phyloP scores from a whole-genome alignment of 2,113 vertebrate species.

The Lynx canadensis region DNA sequence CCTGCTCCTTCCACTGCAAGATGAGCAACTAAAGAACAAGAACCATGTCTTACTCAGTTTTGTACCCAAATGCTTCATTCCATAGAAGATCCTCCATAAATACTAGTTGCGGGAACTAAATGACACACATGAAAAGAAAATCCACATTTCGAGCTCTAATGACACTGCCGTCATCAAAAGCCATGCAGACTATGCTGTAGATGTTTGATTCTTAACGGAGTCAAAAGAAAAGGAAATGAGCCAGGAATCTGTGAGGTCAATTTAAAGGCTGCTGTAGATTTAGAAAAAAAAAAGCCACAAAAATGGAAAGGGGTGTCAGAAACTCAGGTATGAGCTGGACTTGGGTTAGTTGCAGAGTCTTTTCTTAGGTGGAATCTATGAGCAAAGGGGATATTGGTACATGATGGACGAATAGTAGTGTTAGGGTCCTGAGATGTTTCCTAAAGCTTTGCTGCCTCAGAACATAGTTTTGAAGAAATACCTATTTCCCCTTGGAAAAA shows the following conservation, averaged over 20 bases:
- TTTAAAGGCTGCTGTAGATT: neutral
- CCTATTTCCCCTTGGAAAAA: neutral
- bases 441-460: neutral
- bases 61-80: neutral
- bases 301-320: neutral
- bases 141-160: neutral
- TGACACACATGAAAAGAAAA: neutral
- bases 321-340: neutral
- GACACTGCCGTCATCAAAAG: neutral
- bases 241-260: neutral
- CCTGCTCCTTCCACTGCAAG: neutral
- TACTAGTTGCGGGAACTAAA: neutral
- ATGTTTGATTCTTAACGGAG: neutral
- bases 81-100: neutral
- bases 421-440: neutral
- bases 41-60: neutral
- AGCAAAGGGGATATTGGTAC: neutral
- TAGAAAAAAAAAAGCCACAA: conserved; percentile 14
- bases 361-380: neutral
- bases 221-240: neutral
- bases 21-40: neutral
- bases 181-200: neutral
- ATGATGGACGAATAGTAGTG: neutral
- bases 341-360: neutral
- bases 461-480: neutral